phyloP scores from a whole-genome alignment of 2,113 vertebrate species.

The Chloropsis hardwickii region DNA sequence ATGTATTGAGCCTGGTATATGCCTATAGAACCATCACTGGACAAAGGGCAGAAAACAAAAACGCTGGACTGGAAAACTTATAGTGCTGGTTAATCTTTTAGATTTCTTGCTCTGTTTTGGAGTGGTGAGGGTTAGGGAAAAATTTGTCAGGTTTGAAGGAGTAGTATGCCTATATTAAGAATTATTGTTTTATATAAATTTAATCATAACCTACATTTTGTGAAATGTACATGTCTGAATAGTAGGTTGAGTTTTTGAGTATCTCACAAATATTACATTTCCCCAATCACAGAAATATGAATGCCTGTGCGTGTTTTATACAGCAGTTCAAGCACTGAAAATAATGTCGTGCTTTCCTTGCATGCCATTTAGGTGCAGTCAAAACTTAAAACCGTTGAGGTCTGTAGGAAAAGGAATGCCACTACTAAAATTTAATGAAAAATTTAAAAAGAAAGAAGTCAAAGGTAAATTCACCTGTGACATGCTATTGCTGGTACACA shows the following conservation, averaged over 20 bases:
- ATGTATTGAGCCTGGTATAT: neutral
- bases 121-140: neutral
- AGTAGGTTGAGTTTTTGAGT: neutral
- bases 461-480: neutral
- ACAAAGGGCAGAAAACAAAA: neutral
- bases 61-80: neutral
- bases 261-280: neutral
- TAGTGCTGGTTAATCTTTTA: neutral
- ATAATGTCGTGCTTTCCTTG: neutral
- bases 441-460: fast-evolving
- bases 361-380: fast-evolving
- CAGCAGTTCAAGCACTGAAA: neutral
- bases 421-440: neutral
- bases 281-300: neutral
- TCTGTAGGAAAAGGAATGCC: neutral
- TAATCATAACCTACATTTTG: neutral
- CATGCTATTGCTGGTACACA: neutral
- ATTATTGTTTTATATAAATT: neutral
- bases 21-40: too few species aligned
- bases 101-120: neutral
- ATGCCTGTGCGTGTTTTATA: neutral
- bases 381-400: neutral
- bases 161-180: neutral
- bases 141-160: neutral
- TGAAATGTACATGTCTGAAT: neutral